Evolutionary conservation across 2,113 vertebrate species (phyloP), one percentile per base, ranked within the genome.

Genomic region (Tenebrosternarchus preto): DNA sequence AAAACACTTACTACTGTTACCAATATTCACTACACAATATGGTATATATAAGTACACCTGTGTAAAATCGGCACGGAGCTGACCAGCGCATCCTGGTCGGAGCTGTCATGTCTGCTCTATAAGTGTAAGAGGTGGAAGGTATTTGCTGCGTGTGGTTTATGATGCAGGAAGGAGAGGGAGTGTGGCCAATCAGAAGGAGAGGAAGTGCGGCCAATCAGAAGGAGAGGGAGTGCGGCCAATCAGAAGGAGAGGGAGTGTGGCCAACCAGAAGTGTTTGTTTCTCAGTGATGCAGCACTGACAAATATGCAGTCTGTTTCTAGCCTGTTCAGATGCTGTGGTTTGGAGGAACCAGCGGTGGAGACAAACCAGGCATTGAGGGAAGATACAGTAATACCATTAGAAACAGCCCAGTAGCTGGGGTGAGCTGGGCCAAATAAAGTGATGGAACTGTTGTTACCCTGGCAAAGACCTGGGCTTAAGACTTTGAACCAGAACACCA

Each of bases 261-360:
- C n/a, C n/a, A n/a, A n/a, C n/a, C n/a, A 19, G 17, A 36, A n/a
- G 57, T 16, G 39, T 46, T 73, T 50, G 56, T 70, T 70, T 60
- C n/a, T 55, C 20, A 31, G 25, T 25, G 36, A 53, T 72, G 27
- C 39, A 80, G n/a, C 43, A 24, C 22, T 55, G 67, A 15, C 43
- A 73, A 73, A 53, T 43, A n/a, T 73, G 43, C 69, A 69, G 33
- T 73, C 59, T 64, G 57, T 20, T 71, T 31, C 66, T 24, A 25
- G 36, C 25, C 22, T 50, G 67, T 50, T 27, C 59, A 70, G 43
- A 16, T 50, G 24, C 56, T 33, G 39, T 24, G 2, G 39, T 19
- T 56, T 50, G 24, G n/a, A n/a, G n/a, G n/a, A n/a, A n/a, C n/a
- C n/a, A n/a, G n/a, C 25, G 61, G 3, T 27, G 5, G 22, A 20